A percentile compares a stretch with the other conserved stretches of the same genome.
These are phyloP conservation scores for Andrena fulva DNA, from an alignment of 2,888 invertebrate genomes.

Conservation along the genomic window DNA sequence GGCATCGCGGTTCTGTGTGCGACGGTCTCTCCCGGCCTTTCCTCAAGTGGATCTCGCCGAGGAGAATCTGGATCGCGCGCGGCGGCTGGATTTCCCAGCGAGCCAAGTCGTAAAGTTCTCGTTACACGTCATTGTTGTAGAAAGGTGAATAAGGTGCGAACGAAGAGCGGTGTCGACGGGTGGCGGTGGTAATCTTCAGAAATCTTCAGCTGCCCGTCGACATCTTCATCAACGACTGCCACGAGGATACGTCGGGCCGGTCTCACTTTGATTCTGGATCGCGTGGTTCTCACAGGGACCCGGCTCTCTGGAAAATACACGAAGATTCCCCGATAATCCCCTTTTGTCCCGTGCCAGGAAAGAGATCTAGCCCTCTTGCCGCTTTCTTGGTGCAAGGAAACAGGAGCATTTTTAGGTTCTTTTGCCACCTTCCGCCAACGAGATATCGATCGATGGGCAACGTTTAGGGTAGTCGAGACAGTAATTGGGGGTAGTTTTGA, in stretches of 20 bases:
- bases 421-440: not conserved
- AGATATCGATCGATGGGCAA: constrained; percentile 11
- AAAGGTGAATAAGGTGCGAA: constrained; percentile 69
- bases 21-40: not conserved
- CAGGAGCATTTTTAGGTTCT: not conserved
- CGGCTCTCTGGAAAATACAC: constrained; percentile 53
- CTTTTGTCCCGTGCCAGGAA: constrained; percentile 51
- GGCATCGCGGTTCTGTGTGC: not conserved
- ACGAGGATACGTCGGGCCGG: constrained; percentile 51
- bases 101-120: constrained; percentile 69
- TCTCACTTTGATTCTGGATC: constrained; percentile 64
- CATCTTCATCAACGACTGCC: constrained; percentile 69
- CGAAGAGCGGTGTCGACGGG: constrained; percentile 66
- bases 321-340: constrained; percentile 59
- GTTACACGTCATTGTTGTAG: constrained; percentile 71
- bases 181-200: constrained; percentile 61
- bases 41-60: not conserved
- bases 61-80: constrained; percentile 37
- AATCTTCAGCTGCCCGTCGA: constrained; percentile 70
- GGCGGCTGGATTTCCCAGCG: constrained; percentile 32
- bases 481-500: constrained; percentile 12
- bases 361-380: constrained; percentile 14
- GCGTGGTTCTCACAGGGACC: constrained; percentile 43
- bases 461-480: constrained; percentile 2
- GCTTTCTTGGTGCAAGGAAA: constrained; percentile 16